Evolutionary conservation across 2,797 vertebrate genomes (phyloP).

Genomic region (Neostethus bicornis): DNA sequence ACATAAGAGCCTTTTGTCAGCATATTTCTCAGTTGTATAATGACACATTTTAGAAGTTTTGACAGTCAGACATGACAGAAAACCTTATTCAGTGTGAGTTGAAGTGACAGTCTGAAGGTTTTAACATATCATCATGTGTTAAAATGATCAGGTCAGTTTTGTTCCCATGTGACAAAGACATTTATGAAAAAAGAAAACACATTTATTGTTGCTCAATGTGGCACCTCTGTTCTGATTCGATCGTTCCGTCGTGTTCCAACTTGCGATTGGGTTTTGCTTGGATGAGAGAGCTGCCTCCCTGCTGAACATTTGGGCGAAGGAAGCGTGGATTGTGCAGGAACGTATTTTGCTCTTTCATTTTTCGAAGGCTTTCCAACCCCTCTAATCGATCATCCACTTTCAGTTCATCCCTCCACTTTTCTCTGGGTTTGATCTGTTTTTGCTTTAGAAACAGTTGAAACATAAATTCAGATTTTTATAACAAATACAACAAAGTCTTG

Average conservation of each 20-base stretch:
- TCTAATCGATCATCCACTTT: constrained; percentile 52
- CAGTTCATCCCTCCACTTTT: constrained; percentile 61
- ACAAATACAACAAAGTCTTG: background rate
- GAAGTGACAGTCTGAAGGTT: background rate
- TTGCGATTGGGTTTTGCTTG: constrained; percentile 63
- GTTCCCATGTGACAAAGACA: no score
- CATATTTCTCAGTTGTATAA: constrained; percentile 12
- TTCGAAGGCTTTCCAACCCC: constrained; percentile 65
- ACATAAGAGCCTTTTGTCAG: no score
- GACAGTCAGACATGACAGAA: background rate
- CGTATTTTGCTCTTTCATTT: constrained; percentile 70
- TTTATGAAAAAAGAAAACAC: no score
- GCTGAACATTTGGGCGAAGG: constrained; percentile 76
- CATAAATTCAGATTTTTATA: background rate
- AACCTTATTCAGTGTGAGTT: background rate
- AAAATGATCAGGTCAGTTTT: no score
- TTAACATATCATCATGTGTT: background rate
- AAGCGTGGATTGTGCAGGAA: constrained; percentile 91
- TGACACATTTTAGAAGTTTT: background rate
- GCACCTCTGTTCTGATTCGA: constrained; percentile 73
- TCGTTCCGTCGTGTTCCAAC: constrained; percentile 29
- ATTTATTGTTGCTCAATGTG: background rate
- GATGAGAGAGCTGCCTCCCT: constrained; percentile 83
- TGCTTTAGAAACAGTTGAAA: constrained; percentile 49
- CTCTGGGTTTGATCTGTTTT: constrained; percentile 45